phyloP scores from a whole-genome alignment of 2,797 vertebrate genomes.

The Stomatorhinus walkeri region DNA sequence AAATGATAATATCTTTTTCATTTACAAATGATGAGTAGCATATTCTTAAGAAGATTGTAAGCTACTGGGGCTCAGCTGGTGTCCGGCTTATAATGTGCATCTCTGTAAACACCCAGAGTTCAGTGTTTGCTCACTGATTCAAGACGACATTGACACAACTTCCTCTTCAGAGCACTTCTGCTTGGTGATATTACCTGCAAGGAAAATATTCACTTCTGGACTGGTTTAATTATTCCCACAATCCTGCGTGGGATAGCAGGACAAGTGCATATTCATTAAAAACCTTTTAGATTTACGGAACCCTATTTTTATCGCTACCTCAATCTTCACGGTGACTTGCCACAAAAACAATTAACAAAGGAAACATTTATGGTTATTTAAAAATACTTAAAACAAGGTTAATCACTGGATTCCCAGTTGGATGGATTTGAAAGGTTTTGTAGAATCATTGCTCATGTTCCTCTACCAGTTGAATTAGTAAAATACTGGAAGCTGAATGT shows the following conservation, averaged over 20 bases:
- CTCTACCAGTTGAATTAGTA: background rate
- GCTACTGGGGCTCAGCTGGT: background rate
- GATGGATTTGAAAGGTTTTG: background rate
- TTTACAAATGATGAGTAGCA: background rate
- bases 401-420: background rate
- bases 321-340: background rate
- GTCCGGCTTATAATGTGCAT: background rate
- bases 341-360: background rate
- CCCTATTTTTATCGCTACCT: background rate
- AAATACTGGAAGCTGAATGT: background rate
- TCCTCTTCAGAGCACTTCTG: background rate
- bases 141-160: background rate
- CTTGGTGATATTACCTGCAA: background rate
- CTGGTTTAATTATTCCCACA: background rate
- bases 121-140: background rate
- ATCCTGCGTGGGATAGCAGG: background rate
- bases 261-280: background rate
- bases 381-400: background rate
- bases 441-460: background rate
- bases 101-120: background rate
- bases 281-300: background rate
- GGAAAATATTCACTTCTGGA: background rate
- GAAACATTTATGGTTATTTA: background rate
- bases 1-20: background rate
- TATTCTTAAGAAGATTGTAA: background rate